Conservation (phyloP, 2,797 vertebrate genomes). For the Mormyrops boulengeri region DNA sequence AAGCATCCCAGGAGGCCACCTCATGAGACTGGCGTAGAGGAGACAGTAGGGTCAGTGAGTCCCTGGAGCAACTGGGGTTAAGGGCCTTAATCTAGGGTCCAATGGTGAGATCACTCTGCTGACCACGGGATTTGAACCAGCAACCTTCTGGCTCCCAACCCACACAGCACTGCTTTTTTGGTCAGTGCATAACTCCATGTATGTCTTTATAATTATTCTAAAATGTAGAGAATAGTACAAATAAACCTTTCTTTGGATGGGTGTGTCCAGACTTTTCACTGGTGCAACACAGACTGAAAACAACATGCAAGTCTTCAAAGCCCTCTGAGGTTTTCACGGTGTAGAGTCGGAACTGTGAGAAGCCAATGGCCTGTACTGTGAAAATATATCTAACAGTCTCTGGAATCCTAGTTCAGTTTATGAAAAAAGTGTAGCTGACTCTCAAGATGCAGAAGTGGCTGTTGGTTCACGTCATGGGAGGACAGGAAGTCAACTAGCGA, state of each 20-base stretch:
- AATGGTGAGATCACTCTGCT: background rate
- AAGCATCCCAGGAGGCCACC: background rate
- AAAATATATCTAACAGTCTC: background rate
- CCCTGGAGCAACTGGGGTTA: background rate
- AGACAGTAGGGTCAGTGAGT: background rate
- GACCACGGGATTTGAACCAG: background rate
- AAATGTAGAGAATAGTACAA: background rate
- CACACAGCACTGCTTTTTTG: background rate
- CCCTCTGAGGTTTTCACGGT: background rate
- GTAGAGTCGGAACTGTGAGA: background rate
- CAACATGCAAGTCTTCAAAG: background rate
- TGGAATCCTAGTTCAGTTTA: background rate
- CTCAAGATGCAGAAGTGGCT: slow-evolving; percentile 6
- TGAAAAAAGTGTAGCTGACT: background rate
- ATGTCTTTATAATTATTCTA: background rate
- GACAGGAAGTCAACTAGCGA: background rate
- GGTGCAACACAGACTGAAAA: background rate
- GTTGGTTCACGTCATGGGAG: background rate
- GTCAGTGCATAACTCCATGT: background rate
- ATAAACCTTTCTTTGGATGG: background rate
- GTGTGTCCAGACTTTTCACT: background rate
- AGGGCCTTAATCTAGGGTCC: background rate
- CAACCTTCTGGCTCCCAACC: background rate
- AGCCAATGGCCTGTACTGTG: background rate
- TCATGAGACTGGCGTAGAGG: background rate